Base-by-base conservation (phyloP, 1,140 invertebrate species). In the Belonocnema kinseyi region DNA sequence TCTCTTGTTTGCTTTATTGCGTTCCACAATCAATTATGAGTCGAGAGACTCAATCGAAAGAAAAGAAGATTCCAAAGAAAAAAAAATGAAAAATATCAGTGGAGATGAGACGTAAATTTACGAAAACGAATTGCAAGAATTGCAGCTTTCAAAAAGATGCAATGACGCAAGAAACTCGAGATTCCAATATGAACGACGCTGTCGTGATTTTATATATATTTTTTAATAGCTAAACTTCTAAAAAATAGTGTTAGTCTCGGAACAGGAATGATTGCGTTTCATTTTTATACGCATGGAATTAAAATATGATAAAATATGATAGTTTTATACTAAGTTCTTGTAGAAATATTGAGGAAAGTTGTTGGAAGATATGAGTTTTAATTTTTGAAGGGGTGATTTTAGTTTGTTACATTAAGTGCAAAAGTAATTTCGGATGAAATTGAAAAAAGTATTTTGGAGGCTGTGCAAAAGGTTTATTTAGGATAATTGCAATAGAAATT, bases 1-100 rank as follows among this genome's bases (percentile, higher is more conserved):
- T 40, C 21, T 21, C 19, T 33, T 58, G 19, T 58, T 58, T 17
- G 17, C 19, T 84, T 84, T 85, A 85, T 78, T 16, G 4, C 2
- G 75, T 76, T 87, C 76, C 53, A 82, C 73, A 77, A 80, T 46
- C 40, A 7, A 46, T 46, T 46, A 6, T 46, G 40, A 46, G 40
- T 46, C 40, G 40, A 46, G 40, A 46, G 10, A 11, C 40, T 46
- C 2, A 11, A 46, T 46, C 40, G 40, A 11, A 46, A 11, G 8
- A 46, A 46, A 7, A 46, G 40, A 46, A 46, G 70, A 53, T 79
- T 83, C 19, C 73, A 58, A 7, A 40, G 33, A n/a, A 12, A 6
- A 26, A n/a, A n/a, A 61, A n/a, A 66, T 40, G 0, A 66, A 40
- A 46, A 7, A 66, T 54, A 66, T n/a, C 3, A 66, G 61, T 66